Conservation (phyloP, 2,113 vertebrate genomes). For the Solea solea region DNA sequence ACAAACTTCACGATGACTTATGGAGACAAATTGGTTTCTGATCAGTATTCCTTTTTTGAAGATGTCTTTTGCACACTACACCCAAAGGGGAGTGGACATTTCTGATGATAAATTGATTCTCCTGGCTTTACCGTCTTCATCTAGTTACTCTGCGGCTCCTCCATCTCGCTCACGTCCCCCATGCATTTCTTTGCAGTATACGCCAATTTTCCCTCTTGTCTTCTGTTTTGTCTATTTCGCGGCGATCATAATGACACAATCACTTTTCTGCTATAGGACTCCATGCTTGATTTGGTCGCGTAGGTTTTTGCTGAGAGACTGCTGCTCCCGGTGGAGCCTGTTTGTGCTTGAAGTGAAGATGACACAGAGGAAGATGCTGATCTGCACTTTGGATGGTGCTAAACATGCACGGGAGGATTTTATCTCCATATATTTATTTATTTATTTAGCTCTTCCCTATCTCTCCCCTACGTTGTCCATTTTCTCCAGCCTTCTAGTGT, state of each 20-base stretch:
- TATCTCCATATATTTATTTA: not conserved
- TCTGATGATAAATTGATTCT: slow-evolving; percentile 37
- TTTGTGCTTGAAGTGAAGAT: slow-evolving; percentile 29
- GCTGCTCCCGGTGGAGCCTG: slow-evolving; percentile 16
- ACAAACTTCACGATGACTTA: slow-evolving; percentile 54
- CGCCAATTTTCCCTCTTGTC: slow-evolving; percentile 23
- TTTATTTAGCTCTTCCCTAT: not conserved
- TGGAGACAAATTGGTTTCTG: slow-evolving; percentile 55
- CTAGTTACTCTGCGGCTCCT: slow-evolving; percentile 25
- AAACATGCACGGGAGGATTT: slow-evolving; percentile 26
- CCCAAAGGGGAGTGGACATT: slow-evolving; percentile 33
- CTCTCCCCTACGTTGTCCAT: slow-evolving; percentile 7
- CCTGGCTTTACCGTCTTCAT: slow-evolving; percentile 15
- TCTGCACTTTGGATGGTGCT: slow-evolving; percentile 31
- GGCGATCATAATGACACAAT: slow-evolving; percentile 24
- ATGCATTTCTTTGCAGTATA: slow-evolving; percentile 25
- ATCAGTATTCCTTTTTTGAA: slow-evolving; percentile 45
- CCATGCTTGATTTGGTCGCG: slow-evolving; percentile 18
- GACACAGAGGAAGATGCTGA: slow-evolving; percentile 17
- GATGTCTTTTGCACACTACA: slow-evolving; percentile 25
- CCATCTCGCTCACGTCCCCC: slow-evolving; percentile 18
- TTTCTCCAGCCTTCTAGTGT: not conserved
- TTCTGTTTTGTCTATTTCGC: slow-evolving; percentile 10
- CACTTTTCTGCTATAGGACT: slow-evolving; percentile 5
- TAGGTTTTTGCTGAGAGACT: slow-evolving; percentile 15